Evolutionary conservation across 1,140 invertebrate species (phyloP).

Genomic region (Grapholita molesta): DNA sequence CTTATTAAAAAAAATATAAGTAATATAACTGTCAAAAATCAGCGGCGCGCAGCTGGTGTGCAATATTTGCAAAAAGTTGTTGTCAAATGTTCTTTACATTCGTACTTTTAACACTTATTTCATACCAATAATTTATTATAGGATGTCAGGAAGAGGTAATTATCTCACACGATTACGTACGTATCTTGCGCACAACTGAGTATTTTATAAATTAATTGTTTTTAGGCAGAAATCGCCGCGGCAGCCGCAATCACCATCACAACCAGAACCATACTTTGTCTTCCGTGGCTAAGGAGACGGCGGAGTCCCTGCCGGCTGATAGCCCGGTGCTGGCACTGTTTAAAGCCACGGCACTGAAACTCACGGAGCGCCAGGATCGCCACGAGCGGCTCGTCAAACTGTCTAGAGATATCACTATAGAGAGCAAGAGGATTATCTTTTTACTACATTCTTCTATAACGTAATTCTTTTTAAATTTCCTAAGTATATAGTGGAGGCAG

Average conservation of each 20-base stretch:
- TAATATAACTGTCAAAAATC: not conserved
- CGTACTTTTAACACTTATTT: not conserved
- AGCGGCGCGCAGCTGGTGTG: not conserved
- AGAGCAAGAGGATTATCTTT: constrained; percentile 95
- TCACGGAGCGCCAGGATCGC: constrained; percentile 91
- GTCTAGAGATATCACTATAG: constrained; percentile 93
- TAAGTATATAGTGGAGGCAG: constrained; percentile 17
- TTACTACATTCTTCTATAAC: constrained; percentile 86
- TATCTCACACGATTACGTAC: not conserved
- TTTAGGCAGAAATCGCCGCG: constrained; percentile 50
- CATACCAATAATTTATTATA: not conserved
- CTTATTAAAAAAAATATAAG: constrained; percentile 9
- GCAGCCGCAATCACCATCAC: constrained; percentile 33
- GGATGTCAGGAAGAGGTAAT: constrained; percentile 42
- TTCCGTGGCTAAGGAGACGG: constrained; percentile 46
- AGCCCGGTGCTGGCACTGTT: constrained; percentile 85
- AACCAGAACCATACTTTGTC: constrained; percentile 32
- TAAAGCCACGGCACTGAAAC: constrained; percentile 81
- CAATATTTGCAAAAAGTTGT: not conserved
- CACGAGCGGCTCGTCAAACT: constrained; percentile 91
- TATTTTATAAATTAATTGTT: constrained; percentile 14
- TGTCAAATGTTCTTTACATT: not conserved
- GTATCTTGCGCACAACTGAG: not conserved
- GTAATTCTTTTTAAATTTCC: constrained; percentile 37
- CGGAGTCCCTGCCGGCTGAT: constrained; percentile 50